Percentiles rank a stretch among this genome's conserved stretches.
Conservation (phyloP, 2,888 invertebrate species). For the Achlya flavicornis region DNA sequence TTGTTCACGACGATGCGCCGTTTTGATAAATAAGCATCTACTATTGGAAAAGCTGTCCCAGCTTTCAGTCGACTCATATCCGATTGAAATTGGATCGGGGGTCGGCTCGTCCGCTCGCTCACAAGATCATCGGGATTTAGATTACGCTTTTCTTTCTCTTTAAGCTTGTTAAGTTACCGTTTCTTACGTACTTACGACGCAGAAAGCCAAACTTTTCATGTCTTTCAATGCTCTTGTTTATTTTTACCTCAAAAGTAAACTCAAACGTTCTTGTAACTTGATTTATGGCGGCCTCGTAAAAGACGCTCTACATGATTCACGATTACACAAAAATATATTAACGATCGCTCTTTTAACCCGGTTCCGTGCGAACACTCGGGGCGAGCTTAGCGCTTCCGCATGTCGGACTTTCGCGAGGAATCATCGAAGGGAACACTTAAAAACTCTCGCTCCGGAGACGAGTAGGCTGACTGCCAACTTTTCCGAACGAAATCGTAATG, state of each 20-base stretch:
- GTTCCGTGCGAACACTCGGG: constrained; percentile 36
- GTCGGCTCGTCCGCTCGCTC: constrained; percentile 4
- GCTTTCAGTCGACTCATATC: constrained; percentile 1
- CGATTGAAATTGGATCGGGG: constrained; percentile 6
- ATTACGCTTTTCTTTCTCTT: neutral
- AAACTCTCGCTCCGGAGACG: constrained; percentile 36
- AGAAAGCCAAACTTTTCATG: constrained; percentile 23
- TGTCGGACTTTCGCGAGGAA: constrained; percentile 32
- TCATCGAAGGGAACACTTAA: constrained; percentile 43
- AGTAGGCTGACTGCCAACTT: constrained; percentile 70
- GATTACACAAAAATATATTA: constrained; percentile 56
- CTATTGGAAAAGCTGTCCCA: constrained; percentile 7
- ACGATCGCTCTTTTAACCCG: constrained; percentile 59
- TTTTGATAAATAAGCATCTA: constrained; percentile 35
- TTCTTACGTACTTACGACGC: neutral
- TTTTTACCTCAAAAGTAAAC: constrained; percentile 72
- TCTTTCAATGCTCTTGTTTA: constrained; percentile 44
- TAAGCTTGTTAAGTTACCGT: neutral
- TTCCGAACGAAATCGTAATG: constrained; percentile 57
- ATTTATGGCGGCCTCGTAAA: constrained; percentile 68
- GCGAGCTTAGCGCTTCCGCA: constrained; percentile 36
- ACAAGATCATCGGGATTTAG: neutral
- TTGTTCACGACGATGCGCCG: constrained; percentile 40
- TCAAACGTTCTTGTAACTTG: constrained; percentile 59
- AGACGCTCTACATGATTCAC: constrained; percentile 64